phyloP scores from a whole-genome alignment of 2,797 vertebrate species.

The Tadarida brasiliensis region DNA sequence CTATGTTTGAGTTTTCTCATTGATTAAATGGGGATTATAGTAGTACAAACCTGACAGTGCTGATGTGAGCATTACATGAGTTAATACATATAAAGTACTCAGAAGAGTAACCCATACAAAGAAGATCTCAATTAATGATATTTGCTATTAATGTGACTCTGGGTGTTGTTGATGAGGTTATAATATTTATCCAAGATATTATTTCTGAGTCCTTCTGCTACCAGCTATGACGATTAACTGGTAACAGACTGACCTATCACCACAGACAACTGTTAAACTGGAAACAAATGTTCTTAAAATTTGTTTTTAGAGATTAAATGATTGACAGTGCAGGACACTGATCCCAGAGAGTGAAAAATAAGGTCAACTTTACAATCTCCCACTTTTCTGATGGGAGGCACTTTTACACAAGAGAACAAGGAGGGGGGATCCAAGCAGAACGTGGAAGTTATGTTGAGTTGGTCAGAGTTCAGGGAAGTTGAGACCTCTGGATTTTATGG shows the following conservation, averaged over 20 bases:
- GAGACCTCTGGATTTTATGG: neutral
- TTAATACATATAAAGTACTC: neutral
- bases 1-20: constrained; percentile 33
- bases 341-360: neutral
- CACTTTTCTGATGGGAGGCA: neutral
- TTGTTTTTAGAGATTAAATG: neutral
- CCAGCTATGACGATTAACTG: neutral
- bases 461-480: neutral
- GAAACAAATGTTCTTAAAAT: neutral
- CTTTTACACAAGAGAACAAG: neutral
- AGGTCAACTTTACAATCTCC: neutral
- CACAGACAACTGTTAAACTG: neutral
- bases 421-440: neutral
- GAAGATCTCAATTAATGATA: neutral
- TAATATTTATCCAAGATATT: neutral
- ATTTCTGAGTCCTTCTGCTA: neutral
- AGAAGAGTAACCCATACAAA: neutral
- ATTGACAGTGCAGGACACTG: neutral
- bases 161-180: neutral
- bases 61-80: neutral
- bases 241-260: neutral
- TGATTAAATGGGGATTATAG: neutral
- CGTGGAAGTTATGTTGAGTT: neutral
- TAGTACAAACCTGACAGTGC: neutral
- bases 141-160: neutral